Evolutionary conservation across 1,140 invertebrate genomes (phyloP), one percentile per base, ranked within the genome.

Genomic region (Penaeus indicus): DNA sequence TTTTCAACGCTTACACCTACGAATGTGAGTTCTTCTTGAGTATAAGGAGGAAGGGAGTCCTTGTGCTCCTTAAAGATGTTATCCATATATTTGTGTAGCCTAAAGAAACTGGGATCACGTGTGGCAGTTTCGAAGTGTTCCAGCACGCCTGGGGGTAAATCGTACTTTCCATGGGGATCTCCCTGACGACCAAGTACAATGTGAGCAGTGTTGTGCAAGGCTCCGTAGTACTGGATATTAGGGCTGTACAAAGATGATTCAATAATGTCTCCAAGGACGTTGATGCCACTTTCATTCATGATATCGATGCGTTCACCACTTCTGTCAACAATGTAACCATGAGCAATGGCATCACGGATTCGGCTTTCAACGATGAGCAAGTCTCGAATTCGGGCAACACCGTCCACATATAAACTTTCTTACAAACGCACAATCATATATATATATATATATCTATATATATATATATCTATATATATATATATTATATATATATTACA

Each of bases 321-420:
- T n/a, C 54, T 61, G 63, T 61, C 27, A 25, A 60, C 38, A 42
- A 84, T 61, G 60, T 84, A 84, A 11, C 83, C 83, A 21, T 84
- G 83, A 21, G 32, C 83, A 62, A 84, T 75, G 64, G 83, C 83
- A 75, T 84, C 83, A 1, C 69, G 32, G 63, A 84, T 84, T 47
- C 83, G 83, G 64, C n/a, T 60, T 21, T 72, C 83, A 22, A 72
- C 3, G 13, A 54, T 16, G 7, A 84, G 18, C 64, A 84, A 8
- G 8, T 84, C 83, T 18, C 27, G 62, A 19, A 83, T 47, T 18
- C 38, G n/a, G n/a, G 61, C 61, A 42, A 83, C 61, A 18, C 47
- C 32, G 18, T 85, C 84, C 22, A 85, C 84, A 82, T 22, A n/a
- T n/a, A n/a, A n/a, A n/a, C n/a, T n/a, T n/a, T n/a, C n/a, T n/a